Evolutionary conservation across 2,797 vertebrate genomes (phyloP), one percentile per base, ranked within the genome.

Genomic region (Notolabrus celidotus): DNA sequence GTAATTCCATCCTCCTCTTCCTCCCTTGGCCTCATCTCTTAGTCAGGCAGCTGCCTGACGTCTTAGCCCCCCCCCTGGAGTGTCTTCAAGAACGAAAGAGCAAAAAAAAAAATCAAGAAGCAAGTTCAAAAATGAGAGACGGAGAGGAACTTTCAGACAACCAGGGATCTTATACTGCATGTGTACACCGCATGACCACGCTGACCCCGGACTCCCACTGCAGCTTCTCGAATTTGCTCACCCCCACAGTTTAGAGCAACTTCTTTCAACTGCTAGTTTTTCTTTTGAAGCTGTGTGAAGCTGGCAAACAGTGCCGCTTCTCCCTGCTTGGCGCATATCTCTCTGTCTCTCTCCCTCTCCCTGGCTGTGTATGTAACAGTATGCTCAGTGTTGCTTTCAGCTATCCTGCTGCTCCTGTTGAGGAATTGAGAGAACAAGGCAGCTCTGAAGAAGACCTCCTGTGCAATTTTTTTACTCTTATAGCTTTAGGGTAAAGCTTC

Each of bases 1-100:
- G 85, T 88, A 82, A 88, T 86, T 90, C 71, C 69, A 86, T 79
- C 78, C 77, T 82, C 59, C 33, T 79, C 73, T 79, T 86, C 61
- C 82, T 78, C 60, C 72, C 27, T 55, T 61, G 80, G 79, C 72
- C 56, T 83, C 83, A 45, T 82, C 63, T 9, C 62, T 10, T 67
- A 67, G 58, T 71, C 80, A 46, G 56, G 52, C 73, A 72, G 72
- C 78, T 64, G 78, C 57, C 36, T 4, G 23, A 38, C 46, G 20
- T 74, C 79, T 87, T 77, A 61, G 46, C 77, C 65, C 60, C 57
- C 60, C 57, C 76, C 82, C 52, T 1, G 5, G 66, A 83, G 78
- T 12, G 12, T 41, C 58, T 71, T 52, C 57, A 68, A 43, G 16
- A 74, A 61, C 1, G 10, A 43, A 67, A 60, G 43, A 49, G 55